A percentile compares a stretch with the other conserved stretches of the same genome.
Conservation (phyloP, 2,113 vertebrate species). For the Zapus hudsonius region DNA sequence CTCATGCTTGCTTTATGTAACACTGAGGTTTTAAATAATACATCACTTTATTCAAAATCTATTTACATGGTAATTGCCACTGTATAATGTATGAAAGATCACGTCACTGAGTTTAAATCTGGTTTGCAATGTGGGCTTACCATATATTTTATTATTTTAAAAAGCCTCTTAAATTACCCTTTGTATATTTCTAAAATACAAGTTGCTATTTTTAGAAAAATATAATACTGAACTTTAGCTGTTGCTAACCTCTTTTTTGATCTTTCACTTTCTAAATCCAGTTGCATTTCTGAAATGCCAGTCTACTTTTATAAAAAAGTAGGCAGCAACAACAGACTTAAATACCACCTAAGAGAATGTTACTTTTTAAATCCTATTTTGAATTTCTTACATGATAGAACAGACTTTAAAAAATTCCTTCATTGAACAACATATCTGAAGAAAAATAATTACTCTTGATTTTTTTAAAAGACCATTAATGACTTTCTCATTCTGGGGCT, state of each 20-base stretch:
- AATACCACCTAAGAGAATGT: conserved; percentile 66
- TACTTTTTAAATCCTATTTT: conserved; percentile 62
- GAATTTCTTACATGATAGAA: conserved; percentile 56
- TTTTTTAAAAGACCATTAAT: neutral
- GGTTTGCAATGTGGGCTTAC: conserved; percentile 77
- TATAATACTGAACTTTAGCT: conserved; percentile 66
- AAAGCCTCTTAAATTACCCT: conserved; percentile 80
- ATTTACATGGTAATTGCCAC: conserved; percentile 82
- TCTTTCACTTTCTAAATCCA: conserved; percentile 64
- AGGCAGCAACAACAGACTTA: conserved; percentile 67
- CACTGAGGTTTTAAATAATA: conserved; percentile 79
- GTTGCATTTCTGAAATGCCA: conserved; percentile 67
- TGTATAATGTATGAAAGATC: conserved; percentile 83
- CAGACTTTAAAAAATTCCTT: conserved; percentile 48
- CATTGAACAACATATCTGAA: conserved; percentile 32
- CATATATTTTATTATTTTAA: conserved; percentile 81
- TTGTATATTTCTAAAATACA: conserved; percentile 78
- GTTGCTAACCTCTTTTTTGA: conserved; percentile 60
- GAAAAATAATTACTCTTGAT: conserved; percentile 24
- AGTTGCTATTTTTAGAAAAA: conserved; percentile 73
- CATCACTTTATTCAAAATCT: conserved; percentile 81
- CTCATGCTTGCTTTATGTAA: conserved; percentile 76
- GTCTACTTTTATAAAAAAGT: conserved; percentile 76
- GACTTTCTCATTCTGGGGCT: neutral
- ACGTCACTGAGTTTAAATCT: conserved; percentile 80